Evolutionary conservation across 2,113 vertebrate genomes (phyloP).

Genomic region (Ahaetulla prasina): DNA sequence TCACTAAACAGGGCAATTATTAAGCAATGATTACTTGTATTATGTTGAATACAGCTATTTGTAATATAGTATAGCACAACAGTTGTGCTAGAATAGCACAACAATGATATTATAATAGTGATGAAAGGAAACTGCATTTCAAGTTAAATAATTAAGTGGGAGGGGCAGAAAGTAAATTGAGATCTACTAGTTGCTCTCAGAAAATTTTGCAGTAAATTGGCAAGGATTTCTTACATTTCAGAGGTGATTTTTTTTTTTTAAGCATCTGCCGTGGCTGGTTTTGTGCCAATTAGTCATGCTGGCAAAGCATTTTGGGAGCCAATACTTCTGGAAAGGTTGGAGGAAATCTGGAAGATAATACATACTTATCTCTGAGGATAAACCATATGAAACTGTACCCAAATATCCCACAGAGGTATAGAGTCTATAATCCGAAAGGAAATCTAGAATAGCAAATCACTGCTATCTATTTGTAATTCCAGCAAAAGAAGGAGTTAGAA

Average conservation of each 20-base stretch:
- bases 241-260: too few relatives aligned
- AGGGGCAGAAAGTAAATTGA: background rate
- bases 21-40: background rate
- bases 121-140: background rate
- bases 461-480: background rate
- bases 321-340: background rate
- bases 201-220: background rate
- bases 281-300: background rate
- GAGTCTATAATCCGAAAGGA: background rate
- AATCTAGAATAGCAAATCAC: too few relatives aligned
- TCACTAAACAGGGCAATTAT: background rate
- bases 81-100: too few relatives aligned
- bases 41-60: background rate
- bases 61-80: background rate
- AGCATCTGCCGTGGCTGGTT: background rate
- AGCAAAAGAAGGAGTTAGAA: background rate
- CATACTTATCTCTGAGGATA: background rate
- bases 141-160: background rate
- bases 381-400: background rate
- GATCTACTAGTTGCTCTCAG: background rate
- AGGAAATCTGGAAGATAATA: background rate
- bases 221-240: background rate
- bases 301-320: background rate
- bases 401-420: background rate
- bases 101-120: too few relatives aligned